phyloP scores from a whole-genome alignment of 2,888 invertebrate species.

The Therioaphis trifolii region DNA sequence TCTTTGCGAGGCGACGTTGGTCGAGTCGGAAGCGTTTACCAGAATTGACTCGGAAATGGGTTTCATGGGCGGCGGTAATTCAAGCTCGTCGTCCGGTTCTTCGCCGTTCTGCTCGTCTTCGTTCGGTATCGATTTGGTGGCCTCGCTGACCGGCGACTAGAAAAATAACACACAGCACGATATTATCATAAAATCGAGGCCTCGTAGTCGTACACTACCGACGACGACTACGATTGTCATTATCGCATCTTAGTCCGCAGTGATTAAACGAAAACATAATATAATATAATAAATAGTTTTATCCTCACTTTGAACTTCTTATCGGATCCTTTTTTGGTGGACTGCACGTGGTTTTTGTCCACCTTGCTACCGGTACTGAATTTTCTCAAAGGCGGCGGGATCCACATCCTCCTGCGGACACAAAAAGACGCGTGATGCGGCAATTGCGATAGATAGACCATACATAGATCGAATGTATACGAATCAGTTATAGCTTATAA shows the following conservation, averaged over 20 bases:
- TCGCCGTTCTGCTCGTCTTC: constrained; percentile 71
- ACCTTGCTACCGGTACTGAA: constrained; percentile 84
- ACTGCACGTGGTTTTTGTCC: constrained; percentile 73
- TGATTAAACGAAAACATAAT: background rate
- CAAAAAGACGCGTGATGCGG: background rate
- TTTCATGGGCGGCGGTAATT: constrained; percentile 95
- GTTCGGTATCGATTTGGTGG: constrained; percentile 70
- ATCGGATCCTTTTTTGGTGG: constrained; percentile 80
- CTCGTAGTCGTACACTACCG: background rate
- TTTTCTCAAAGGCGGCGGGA: constrained; percentile 88
- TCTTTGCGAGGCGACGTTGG: constrained; percentile 71
- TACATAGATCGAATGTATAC: too few relatives aligned
- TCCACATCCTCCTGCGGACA: constrained; percentile 83
- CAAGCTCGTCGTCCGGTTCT: constrained; percentile 82
- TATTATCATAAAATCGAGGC: too few relatives aligned
- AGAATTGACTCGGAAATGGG: constrained; percentile 82
- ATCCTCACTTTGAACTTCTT: constrained; percentile 83
- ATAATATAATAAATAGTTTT: background rate
- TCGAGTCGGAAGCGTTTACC: constrained; percentile 70
- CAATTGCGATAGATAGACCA: too few relatives aligned
- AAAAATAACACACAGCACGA: background rate
- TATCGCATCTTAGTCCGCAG: too few relatives aligned
- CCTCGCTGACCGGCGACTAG: constrained; percentile 69
- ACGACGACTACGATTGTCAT: too few relatives aligned
- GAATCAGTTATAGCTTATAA: too few relatives aligned